These are phyloP conservation scores for Papilio aristodemus DNA, from an alignment of 1,140 invertebrate genomes.

Conservation along the genomic window DNA sequence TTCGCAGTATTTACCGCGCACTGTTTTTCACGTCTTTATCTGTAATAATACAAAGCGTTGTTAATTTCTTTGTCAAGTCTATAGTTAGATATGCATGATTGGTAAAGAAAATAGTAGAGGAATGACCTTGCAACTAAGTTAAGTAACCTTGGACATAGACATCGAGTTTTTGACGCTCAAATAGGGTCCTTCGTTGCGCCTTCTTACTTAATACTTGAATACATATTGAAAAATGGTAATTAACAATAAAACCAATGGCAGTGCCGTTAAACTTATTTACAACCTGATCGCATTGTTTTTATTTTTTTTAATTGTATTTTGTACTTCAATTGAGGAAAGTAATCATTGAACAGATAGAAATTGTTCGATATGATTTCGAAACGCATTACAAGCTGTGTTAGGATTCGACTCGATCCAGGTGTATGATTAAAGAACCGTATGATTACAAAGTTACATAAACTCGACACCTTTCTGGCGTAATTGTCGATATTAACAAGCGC, in stretches of 20 bases:
- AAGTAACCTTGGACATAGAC: background rate
- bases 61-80: slow-evolving; percentile 15
- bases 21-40: slow-evolving; percentile 16
- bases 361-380: background rate
- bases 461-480: background rate
- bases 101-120: background rate
- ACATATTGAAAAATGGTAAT: no score
- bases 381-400: background rate
- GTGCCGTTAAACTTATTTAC: no score
- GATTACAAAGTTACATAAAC: background rate
- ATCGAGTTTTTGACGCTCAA: background rate
- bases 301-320: background rate
- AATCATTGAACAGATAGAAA: background rate
- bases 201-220: no score
- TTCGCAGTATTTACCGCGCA: slow-evolving; percentile 6
- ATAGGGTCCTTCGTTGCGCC: background rate
- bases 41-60: slow-evolving; percentile 14
- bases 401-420: background rate
- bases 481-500: background rate
- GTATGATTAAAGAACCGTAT: background rate
- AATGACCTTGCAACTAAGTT: background rate
- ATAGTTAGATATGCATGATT: background rate
- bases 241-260: no score
- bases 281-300: background rate
- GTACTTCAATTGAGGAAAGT: background rate